Conservation (phyloP, 2,113 vertebrate genomes). For the Mixornis gularis region DNA sequence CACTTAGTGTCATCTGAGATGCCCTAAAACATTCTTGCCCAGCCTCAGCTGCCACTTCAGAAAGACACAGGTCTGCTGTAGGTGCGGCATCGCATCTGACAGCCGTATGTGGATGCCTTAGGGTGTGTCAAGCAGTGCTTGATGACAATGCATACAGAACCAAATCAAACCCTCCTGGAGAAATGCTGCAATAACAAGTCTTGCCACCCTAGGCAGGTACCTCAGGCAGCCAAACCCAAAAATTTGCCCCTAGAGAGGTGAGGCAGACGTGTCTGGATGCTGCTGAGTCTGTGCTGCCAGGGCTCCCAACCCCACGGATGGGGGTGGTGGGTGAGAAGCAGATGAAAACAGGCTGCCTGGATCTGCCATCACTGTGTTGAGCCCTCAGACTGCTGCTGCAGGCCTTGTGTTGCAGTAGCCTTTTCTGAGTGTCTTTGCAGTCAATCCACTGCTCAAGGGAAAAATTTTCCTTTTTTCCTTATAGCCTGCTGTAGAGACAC, state of each 20-base stretch:
- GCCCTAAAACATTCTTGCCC: slow-evolving; percentile 8
- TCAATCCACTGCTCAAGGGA: neutral
- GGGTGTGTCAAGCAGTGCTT: neutral
- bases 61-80: neutral
- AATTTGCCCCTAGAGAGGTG: neutral
- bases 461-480: slow-evolving; percentile 1
- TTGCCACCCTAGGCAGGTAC: neutral
- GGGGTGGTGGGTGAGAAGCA: neutral
- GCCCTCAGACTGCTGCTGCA: neutral
- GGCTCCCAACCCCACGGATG: rapidly evolving
- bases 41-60: slow-evolving; percentile 25
- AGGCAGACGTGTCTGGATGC: rapidly evolving
- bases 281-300: neutral
- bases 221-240: neutral
- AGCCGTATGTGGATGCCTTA: slow-evolving; percentile 2
- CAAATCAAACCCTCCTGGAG: neutral
- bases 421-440: neutral
- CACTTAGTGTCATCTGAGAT: slow-evolving; percentile 9
- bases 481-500: neutral
- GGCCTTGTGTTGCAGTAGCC: neutral
- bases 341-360: neutral
- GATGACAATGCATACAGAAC: neutral
- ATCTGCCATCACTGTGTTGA: neutral
- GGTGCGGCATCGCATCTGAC: neutral
- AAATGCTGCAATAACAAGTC: neutral